phyloP scores from a whole-genome alignment of 2,888 invertebrate species.

The Oconnorella tubifera region DNA sequence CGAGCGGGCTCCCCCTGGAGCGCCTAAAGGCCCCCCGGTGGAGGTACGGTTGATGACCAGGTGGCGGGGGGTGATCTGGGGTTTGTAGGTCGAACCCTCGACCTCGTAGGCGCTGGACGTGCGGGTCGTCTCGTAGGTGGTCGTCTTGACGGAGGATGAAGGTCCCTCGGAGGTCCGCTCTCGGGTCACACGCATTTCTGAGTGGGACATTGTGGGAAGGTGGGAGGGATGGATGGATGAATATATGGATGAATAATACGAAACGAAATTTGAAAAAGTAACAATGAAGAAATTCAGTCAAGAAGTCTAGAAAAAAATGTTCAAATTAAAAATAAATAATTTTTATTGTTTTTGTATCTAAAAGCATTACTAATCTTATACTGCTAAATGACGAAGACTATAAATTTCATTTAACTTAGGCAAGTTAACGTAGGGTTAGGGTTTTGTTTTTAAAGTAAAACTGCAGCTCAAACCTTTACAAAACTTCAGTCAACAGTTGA shows the following conservation, averaged over 20 bases:
- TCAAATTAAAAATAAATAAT: too few species aligned
- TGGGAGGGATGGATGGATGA: too few species aligned
- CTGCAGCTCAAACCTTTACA: too few species aligned
- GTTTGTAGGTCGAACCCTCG: conserved; percentile 13
- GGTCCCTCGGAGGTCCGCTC: conserved; percentile 18
- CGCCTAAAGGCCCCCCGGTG: neutral
- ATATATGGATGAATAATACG: neutral
- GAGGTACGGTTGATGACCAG: conserved; percentile 25
- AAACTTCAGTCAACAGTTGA: too few species aligned
- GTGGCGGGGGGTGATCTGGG: conserved; percentile 22
- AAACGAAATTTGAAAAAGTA: conserved; percentile 1
- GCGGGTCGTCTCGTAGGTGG: conserved; percentile 18
- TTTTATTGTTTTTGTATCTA: too few species aligned
- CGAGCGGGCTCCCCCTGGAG: neutral
- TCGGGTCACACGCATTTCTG: conserved; percentile 43
- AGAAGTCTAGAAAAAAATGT: too few species aligned
- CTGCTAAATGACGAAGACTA: too few species aligned
- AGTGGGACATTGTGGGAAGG: conserved; percentile 7
- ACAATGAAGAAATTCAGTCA: too few species aligned
- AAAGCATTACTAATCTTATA: too few species aligned
- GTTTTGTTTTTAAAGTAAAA: too few species aligned
- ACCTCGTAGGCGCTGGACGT: conserved; percentile 6
- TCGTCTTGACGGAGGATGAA: neutral
- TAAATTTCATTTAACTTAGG: too few species aligned
- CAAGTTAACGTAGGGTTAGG: too few species aligned